phyloP scores from a whole-genome alignment of 2,888 invertebrate species.

The Aspidiotus rigidus region DNA sequence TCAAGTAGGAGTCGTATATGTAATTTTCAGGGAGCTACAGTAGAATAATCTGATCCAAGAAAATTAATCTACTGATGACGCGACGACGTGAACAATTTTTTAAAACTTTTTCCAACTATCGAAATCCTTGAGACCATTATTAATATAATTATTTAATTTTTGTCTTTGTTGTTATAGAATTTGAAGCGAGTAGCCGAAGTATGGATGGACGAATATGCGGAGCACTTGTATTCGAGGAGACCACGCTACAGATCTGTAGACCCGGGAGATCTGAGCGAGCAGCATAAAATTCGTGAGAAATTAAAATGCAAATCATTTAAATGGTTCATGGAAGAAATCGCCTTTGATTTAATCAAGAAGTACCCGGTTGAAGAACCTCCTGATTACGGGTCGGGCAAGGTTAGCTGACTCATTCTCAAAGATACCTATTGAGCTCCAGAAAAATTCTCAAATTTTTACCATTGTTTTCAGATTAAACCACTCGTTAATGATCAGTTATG shows the following conservation, averaged over 20 bases:
- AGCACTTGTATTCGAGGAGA: slow-evolving; percentile 68
- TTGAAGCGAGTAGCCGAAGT: slow-evolving; percentile 88
- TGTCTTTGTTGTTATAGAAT: slow-evolving; percentile 52
- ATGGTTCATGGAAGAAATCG: slow-evolving; percentile 89
- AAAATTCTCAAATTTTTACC: background rate
- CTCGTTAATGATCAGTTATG: background rate
- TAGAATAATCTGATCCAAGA: too few species aligned
- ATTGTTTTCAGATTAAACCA: background rate
- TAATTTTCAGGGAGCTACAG: too few species aligned
- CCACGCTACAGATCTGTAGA: slow-evolving; percentile 64
- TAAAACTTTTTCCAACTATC: too few species aligned
- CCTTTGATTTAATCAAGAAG: slow-evolving; percentile 74
- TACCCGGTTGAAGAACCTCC: slow-evolving; percentile 84
- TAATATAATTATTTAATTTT: too few species aligned
- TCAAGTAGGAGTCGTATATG: too few species aligned
- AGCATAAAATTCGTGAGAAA: slow-evolving; percentile 61
- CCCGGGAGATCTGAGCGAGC: slow-evolving; percentile 69
- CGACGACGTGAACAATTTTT: too few species aligned
- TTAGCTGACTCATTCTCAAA: slow-evolving; percentile 41
- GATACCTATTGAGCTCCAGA: background rate
- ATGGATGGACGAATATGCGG: slow-evolving; percentile 97
- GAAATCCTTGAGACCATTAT: too few species aligned
- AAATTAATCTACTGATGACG: too few species aligned
- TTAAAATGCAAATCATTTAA: slow-evolving; percentile 83
- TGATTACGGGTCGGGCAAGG: slow-evolving; percentile 69